phyloP scores from a whole-genome alignment of 23 tunicate species.

The Ascidia mentula region DNA sequence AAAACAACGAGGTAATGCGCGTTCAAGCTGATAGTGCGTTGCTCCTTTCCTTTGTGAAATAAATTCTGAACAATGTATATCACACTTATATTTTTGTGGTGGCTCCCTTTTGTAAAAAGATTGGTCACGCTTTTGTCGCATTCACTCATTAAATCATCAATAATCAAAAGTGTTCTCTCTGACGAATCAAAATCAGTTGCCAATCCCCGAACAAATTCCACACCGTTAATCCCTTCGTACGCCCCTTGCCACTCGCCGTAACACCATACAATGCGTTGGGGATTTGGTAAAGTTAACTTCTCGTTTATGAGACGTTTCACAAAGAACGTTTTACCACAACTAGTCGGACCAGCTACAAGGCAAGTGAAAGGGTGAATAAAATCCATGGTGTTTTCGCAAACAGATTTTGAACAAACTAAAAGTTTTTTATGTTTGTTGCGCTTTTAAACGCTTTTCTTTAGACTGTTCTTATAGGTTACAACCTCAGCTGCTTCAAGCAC shows the following conservation, averaged over 20 bases:
- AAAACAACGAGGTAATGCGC: constrained; percentile 2
- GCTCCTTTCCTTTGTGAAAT: not conserved
- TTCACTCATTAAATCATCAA: constrained; percentile 12
- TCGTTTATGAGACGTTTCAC: no score
- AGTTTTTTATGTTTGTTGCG: no score
- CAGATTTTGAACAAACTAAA: no score
- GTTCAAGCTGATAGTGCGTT: not conserved
- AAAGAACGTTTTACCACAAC: not conserved
- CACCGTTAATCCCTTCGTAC: not conserved
- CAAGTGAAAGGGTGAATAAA: not conserved
- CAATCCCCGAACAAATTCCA: not conserved
- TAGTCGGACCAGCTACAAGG: not conserved
- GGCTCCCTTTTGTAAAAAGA: not conserved
- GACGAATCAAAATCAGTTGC: not conserved
- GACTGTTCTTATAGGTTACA: no score
- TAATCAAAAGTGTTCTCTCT: not conserved
- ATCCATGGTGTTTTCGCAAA: no score
- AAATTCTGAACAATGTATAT: constrained; percentile 7
- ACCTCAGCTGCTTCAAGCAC: no score
- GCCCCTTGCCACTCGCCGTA: not conserved
- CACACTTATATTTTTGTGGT: not conserved
- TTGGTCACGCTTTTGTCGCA: not conserved
- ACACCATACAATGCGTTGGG: not conserved
- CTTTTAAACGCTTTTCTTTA: no score
- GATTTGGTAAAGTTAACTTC: no score